phyloP scores from a whole-genome alignment of 1,140 invertebrate genomes.

The Drosophila simulans region DNA sequence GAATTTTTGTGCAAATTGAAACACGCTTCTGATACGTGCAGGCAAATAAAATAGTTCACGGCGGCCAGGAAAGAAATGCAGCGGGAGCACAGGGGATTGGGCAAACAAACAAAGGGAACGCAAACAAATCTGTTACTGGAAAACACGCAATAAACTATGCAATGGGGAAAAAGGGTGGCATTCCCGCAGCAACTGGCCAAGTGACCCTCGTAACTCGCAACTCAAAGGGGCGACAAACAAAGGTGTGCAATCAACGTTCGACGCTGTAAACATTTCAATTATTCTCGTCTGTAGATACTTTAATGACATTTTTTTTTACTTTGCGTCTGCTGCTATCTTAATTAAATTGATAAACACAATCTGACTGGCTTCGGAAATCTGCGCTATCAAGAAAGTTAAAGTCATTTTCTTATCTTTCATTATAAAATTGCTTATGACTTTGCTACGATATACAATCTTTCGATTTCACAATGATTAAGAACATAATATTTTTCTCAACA shows the following conservation, averaged over 20 bases:
- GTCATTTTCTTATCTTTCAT: conserved; percentile 1
- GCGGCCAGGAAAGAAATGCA: conserved; percentile 14
- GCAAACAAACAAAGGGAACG: conserved; percentile 68
- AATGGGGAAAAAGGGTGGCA: conserved; percentile 33
- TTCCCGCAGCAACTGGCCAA: conserved; percentile 7
- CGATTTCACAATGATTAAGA: background rate
- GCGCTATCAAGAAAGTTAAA: background rate
- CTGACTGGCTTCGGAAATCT: conserved; percentile 2
- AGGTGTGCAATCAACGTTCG: conserved; percentile 8
- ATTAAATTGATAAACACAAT: conserved; percentile 30
- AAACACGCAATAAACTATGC: conserved; percentile 76
- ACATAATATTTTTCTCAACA: background rate
- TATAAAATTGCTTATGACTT: conserved; percentile 4
- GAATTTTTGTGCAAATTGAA: conserved; percentile 79
- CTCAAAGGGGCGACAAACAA: conserved; percentile 13
- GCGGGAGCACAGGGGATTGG: conserved; percentile 2
- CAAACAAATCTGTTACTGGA: conserved; percentile 71
- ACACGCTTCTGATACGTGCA: conserved; percentile 72
- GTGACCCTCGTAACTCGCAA: conserved; percentile 16
- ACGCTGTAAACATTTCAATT: conserved; percentile 33
- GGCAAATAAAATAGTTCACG: conserved; percentile 59
- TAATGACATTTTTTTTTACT: conserved; percentile 10
- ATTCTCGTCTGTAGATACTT: conserved; percentile 11
- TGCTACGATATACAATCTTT: background rate
- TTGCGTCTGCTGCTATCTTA: conserved; percentile 10